A percentile compares a stretch with the other conserved stretches of the same genome.
These are phyloP conservation scores for Desmodus rotundus DNA, from an alignment of 2,113 vertebrate genomes.

Conservation along the genomic window DNA sequence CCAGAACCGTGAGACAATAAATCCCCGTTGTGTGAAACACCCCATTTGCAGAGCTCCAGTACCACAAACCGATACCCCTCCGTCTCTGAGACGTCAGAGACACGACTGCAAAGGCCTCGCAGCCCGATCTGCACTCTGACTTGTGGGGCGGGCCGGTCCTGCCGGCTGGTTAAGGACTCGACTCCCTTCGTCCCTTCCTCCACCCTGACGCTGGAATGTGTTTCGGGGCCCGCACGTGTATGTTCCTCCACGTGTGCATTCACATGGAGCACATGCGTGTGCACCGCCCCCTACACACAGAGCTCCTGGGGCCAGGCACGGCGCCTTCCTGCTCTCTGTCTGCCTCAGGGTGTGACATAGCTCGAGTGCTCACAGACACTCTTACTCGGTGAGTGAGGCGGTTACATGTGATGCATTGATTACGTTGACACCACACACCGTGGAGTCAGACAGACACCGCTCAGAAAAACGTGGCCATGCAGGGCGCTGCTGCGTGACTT, in stretches of 20 bases:
- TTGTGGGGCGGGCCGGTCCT: background rate
- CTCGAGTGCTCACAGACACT: background rate
- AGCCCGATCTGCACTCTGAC: background rate
- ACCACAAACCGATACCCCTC: too few species aligned
- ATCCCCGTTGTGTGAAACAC: background rate
- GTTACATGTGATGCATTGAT: background rate
- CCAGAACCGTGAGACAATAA: background rate
- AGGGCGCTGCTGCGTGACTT: too few species aligned
- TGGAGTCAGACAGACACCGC: accelerated
- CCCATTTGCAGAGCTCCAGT: background rate
- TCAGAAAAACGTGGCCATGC: background rate
- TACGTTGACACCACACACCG: background rate
- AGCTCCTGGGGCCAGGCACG: background rate
- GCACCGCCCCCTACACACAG: background rate
- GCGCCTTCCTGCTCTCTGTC: background rate
- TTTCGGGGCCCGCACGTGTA: accelerated
- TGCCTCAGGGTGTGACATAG: background rate
- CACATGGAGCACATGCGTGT: accelerated
- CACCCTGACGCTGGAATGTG: accelerated
- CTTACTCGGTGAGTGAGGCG: too few species aligned
- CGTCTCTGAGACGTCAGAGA: background rate
- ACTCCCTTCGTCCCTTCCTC: background rate
- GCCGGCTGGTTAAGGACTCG: background rate
- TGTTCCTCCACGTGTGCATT: accelerated
- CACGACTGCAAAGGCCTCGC: background rate